A percentile compares a stretch with the other conserved stretches of the same genome.
These are phyloP conservation scores for Chloromyia formosa DNA, from an alignment of 2,888 invertebrate genomes.

Conservation along the genomic window DNA sequence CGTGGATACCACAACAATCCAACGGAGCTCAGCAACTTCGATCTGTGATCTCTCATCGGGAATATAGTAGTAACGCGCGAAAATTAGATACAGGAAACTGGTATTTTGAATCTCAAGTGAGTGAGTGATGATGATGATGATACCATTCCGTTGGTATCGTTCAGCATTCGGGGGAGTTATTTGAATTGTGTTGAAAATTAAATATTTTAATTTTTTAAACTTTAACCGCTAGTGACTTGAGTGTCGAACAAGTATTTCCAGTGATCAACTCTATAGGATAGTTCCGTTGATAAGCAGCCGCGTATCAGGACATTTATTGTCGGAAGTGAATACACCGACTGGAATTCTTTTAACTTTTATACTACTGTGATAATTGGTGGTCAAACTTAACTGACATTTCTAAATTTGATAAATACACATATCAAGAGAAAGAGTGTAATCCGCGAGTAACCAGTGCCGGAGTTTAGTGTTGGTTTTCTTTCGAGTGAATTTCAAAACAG, in stretches of 20 bases:
- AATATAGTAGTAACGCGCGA: conserved; percentile 18
- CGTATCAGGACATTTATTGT: too few species aligned
- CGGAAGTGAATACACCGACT: background rate
- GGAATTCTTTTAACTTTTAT: background rate
- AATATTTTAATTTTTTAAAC: background rate
- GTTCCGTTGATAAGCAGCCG: too few species aligned
- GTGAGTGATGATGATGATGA: background rate
- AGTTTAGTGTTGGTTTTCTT: background rate
- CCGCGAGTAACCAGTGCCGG: too few species aligned
- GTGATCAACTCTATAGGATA: too few species aligned
- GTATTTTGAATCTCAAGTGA: conserved; percentile 21
- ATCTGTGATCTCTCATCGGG: conserved; percentile 22
- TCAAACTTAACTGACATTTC: background rate
- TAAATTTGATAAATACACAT: background rate
- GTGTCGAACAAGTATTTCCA: too few species aligned
- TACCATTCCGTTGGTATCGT: conserved; percentile 3
- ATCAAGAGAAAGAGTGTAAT: too few species aligned
- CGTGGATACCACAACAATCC: conserved; percentile 36
- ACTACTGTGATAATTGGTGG: background rate
- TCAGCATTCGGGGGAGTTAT: background rate
- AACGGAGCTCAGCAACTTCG: background rate
- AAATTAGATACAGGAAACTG: conserved; percentile 27
- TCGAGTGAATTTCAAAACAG: conserved; percentile 44
- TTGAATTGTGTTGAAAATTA: background rate
- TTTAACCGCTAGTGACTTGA: background rate